Percentiles rank a stretch among this genome's conserved stretches.
Evolutionary conservation across 2,888 invertebrate genomes (phyloP).

Genomic region (Sesamia inferens): DNA sequence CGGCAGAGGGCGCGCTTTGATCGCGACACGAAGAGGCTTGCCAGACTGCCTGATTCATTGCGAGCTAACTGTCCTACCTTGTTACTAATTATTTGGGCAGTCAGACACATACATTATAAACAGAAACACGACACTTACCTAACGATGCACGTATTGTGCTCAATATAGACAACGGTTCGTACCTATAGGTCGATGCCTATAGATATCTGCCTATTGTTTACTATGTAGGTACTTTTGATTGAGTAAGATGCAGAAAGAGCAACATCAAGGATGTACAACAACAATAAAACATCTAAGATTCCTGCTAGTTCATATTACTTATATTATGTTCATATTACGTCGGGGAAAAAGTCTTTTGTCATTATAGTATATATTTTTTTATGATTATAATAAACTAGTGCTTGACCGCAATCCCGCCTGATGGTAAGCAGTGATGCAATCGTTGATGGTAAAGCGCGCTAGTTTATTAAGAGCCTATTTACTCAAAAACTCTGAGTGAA

Average conservation of each 20-base stretch:
- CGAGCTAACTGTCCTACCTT: conserved; percentile 40
- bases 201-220: not conserved
- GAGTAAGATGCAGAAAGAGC: not conserved
- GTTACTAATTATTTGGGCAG: conserved; percentile 60
- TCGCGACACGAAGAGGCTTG: conserved; percentile 49
- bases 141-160: not conserved
- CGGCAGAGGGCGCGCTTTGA: conserved; percentile 75
- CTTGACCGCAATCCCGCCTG: too few relatives aligned
- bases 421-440: too few relatives aligned
- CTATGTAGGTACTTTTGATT: too few relatives aligned
- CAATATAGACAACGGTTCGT: not conserved
- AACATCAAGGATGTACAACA: not conserved
- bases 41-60: conserved; percentile 64
- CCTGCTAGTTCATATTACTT: not conserved
- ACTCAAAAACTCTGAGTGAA: too few relatives aligned
- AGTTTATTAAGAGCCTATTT: too few relatives aligned
- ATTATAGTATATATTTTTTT: too few relatives aligned
- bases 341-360: too few relatives aligned
- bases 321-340: not conserved
- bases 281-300: not conserved
- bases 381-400: too few relatives aligned
- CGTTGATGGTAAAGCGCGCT: too few relatives aligned
- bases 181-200: too few relatives aligned
- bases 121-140: not conserved
- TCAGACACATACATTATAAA: conserved; percentile 28